Evolutionary conservation across 1,140 invertebrate genomes (phyloP).

Genomic region (Pseudobourletiella spinata): DNA sequence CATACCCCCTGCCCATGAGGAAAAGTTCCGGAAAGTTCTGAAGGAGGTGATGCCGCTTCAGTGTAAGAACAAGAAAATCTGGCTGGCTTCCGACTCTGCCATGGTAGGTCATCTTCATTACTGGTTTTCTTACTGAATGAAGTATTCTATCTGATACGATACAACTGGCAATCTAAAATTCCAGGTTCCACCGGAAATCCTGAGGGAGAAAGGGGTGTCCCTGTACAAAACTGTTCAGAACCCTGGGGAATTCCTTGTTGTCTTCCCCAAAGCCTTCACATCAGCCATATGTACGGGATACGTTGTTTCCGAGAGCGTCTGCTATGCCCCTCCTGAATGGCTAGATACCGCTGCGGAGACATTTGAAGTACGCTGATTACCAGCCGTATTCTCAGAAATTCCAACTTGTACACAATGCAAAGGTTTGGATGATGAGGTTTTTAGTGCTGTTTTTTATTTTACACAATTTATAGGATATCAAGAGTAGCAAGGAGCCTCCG

Average conservation of each 20-base stretch:
- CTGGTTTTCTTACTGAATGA: too few species aligned
- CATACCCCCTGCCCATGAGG: slow-evolving; percentile 66
- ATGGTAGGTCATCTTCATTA: slow-evolving; percentile 52
- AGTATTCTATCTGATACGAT: too few species aligned
- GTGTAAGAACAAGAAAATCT: slow-evolving; percentile 67
- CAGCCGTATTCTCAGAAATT: too few species aligned
- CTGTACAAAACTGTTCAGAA: slow-evolving; percentile 71
- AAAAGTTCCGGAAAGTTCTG: slow-evolving; percentile 62
- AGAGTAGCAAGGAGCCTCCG: slow-evolving; percentile 75
- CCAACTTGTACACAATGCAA: too few species aligned
- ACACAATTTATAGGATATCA: slow-evolving; percentile 59
- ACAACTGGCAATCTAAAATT: too few species aligned
- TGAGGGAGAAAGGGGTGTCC: slow-evolving; percentile 65
- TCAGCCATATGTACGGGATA: slow-evolving; percentile 83
- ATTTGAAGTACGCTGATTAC: slow-evolving; percentile 53
- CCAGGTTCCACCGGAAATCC: slow-evolving; percentile 66
- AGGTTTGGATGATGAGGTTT: neutral
- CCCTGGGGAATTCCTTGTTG: slow-evolving; percentile 80
- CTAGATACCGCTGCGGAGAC: slow-evolving; percentile 61
- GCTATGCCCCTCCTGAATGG: slow-evolving; percentile 80
- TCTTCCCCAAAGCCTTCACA: slow-evolving; percentile 84
- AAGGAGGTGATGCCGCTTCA: slow-evolving; percentile 68
- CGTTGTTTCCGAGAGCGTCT: slow-evolving; percentile 84
- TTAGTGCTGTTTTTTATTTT: neutral
- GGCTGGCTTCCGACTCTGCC: slow-evolving; percentile 84